Conservation (phyloP, 2,113 vertebrate species). For the Ptyas mucosa region DNA sequence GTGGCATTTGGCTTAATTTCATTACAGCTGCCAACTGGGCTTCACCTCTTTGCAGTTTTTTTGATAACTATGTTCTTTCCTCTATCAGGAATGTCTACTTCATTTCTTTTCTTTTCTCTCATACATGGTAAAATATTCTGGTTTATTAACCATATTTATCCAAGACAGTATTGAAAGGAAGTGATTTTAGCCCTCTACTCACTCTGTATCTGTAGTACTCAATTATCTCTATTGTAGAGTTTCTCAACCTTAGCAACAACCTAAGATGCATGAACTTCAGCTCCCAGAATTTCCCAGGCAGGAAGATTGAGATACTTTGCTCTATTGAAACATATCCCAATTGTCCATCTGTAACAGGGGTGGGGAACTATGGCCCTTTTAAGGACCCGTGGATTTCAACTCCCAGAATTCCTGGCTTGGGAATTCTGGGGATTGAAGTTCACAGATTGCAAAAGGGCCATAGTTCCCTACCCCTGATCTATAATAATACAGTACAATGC, state of each 20-base stretch:
- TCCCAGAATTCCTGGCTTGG: background rate
- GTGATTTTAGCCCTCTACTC: background rate
- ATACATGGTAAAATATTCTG: constrained; percentile 35
- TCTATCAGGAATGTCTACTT: constrained; percentile 49
- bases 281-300: background rate
- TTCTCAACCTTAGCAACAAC: background rate
- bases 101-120: constrained; percentile 46
- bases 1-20: constrained; percentile 45
- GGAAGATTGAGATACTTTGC: background rate
- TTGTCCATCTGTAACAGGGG: background rate
- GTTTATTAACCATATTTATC: constrained; percentile 40
- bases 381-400: background rate
- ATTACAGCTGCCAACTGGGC: constrained; percentile 48
- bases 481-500: background rate
- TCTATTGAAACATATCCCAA: background rate
- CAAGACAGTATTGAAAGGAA: constrained; percentile 33
- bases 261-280: background rate
- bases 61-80: constrained; percentile 36
- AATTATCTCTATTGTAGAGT: background rate
- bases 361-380: background rate
- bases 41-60: constrained; percentile 42
- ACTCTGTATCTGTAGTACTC: background rate
- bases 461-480: background rate
- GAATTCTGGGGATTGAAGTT: background rate
- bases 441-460: background rate